Base-by-base conservation (phyloP, 2,797 vertebrate genomes). In the Acomys russatus region DNA sequence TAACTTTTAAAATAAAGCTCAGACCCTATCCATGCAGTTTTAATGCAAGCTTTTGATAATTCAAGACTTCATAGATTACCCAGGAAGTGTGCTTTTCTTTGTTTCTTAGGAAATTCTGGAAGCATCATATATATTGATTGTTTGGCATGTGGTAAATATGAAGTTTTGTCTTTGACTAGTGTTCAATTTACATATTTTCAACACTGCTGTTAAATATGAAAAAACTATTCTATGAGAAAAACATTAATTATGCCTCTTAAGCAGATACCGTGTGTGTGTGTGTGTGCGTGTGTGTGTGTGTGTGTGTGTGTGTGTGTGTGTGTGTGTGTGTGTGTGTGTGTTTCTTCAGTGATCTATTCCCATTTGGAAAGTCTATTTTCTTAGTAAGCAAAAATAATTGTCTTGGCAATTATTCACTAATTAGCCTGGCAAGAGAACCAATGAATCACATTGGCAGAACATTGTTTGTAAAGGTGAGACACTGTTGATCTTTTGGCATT, bases 1-100 rank as follows among this genome's bases (percentile, higher is more conserved):
- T 54, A 30, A 1, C 90, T 97, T 98, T 98, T 90, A 33, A 95
- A 91, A 95, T 94, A 68, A 97, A 95, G 51, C 79, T 74, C 95
- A 97, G 90, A 96, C 38, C 76, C 9, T 59, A 79, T 94, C 80
- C 97, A 94, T 92, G 83, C 77, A 96, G 77, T 93, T 97, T 97
- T 94, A 96, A 97, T 96, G 85, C 14, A 79, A 96, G 44, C 51
- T 5, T 96, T 97, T 94, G 88, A 92, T 96, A 96, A 96, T 94
- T 97, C 56, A 94, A 70, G 87, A 82, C 77, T 71, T 86, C 22
- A 28, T 80, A 77, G 70, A 94, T 91, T 76, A 90, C 85, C 96
- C 56, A 93, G 30, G 56, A 80, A 17, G 35, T 92, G 20, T 35
- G 77, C 6, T 96, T 88, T 94, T 91, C 91, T 94, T 94, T 96